Conservation (phyloP, 2,797 vertebrate genomes). For the Cetoscarus ocellatus region DNA sequence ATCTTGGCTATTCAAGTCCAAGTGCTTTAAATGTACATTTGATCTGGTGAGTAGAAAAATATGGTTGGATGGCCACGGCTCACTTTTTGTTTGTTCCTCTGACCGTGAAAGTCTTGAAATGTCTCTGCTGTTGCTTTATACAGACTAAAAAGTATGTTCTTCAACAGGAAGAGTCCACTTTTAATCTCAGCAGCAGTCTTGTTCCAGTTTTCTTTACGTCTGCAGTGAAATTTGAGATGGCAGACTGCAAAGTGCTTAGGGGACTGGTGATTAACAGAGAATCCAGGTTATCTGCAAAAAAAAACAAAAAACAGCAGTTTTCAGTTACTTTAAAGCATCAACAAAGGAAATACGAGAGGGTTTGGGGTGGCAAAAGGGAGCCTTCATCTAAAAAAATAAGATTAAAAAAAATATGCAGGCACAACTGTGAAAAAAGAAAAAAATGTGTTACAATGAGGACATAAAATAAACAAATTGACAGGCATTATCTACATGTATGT, state of each 20-base stretch:
- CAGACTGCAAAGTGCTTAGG: conserved; percentile 42
- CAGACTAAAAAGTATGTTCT: conserved; percentile 1
- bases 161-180: conserved; percentile 19
- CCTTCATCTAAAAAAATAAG: too few relatives aligned
- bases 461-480: too few relatives aligned
- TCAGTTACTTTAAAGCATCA: neutral
- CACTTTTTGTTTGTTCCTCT: conserved; percentile 8
- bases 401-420: too few relatives aligned
- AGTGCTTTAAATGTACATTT: conserved; percentile 57
- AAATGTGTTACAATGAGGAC: too few relatives aligned
- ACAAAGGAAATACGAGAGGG: too few relatives aligned
- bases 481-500: too few relatives aligned
- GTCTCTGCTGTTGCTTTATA: conserved; percentile 32
- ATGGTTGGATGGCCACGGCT: conserved; percentile 28
- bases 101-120: conserved; percentile 19
- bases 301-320: neutral
- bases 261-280: conserved; percentile 16
- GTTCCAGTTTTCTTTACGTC: conserved; percentile 29
- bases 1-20: conserved; percentile 31
- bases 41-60: conserved; percentile 51
- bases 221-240: conserved; percentile 33
- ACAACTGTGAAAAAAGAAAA: too few relatives aligned
- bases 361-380: too few relatives aligned
- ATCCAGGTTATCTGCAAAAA: conserved; percentile 61
- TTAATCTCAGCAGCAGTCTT: conserved; percentile 23